Evolutionary conservation across 2,888 invertebrate species (phyloP).

Genomic region (Teleiodes luculella): DNA sequence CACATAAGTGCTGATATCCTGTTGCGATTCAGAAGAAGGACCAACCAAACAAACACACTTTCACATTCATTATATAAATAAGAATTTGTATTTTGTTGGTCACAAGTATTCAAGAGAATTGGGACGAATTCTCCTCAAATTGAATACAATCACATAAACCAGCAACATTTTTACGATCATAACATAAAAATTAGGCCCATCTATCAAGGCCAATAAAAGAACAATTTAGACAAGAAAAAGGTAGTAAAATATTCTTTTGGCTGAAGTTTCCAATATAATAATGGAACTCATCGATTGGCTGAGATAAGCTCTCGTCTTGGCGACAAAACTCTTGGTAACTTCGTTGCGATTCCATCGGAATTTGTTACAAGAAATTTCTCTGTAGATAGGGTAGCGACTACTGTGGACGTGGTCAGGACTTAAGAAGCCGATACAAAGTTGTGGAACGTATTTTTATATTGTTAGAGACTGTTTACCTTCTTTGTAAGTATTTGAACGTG

Average conservation of each 20-base stretch:
- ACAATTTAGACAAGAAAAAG: constrained; percentile 1
- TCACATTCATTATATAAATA: too few relatives aligned
- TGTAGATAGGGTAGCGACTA: constrained; percentile 3
- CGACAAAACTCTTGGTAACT: constrained; percentile 19
- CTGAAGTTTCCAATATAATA: constrained; percentile 25
- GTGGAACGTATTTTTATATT: constrained; percentile 1
- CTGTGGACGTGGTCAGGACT: not conserved
- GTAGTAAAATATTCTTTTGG: constrained; percentile 9
- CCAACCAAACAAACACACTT: too few relatives aligned
- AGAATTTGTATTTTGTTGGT: too few relatives aligned
- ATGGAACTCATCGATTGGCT: constrained; percentile 27
- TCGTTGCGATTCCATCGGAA: constrained; percentile 17
- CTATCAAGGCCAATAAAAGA: constrained; percentile 14
- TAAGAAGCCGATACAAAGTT: constrained; percentile 3
- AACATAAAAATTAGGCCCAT: constrained; percentile 11
- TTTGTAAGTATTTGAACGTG: not conserved
- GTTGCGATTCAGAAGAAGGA: too few relatives aligned
- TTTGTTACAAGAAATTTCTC: constrained; percentile 17
- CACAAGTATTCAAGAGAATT: too few relatives aligned
- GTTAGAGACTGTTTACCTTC: not conserved
- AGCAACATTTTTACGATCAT: not conserved
- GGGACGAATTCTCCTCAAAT: not conserved
- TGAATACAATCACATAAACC: not conserved
- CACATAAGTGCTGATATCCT: too few relatives aligned
- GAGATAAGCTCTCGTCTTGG: constrained; percentile 23